Evolutionary conservation across 1,140 invertebrate species (phyloP).

Genomic region (Orchesella cincta): DNA sequence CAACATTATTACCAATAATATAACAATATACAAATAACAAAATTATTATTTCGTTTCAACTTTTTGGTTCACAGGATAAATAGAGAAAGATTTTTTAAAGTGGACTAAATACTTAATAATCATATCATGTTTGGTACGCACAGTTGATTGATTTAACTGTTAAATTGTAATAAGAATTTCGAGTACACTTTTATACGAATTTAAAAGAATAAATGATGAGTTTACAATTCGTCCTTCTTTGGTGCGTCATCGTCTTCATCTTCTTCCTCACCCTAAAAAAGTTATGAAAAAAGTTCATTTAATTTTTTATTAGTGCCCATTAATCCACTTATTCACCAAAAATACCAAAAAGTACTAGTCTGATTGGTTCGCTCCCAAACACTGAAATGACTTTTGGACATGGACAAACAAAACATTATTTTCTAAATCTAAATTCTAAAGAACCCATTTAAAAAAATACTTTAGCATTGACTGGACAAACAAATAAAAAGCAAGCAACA

Average conservation of each 20-base stretch:
- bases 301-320: not conserved
- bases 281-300: slow-evolving; percentile 13
- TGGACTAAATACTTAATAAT: no score
- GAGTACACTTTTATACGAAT: no score
- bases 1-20: no score
- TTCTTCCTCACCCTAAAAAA: slow-evolving; percentile 61
- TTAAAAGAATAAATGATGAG: slow-evolving; percentile 5
- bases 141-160: no score
- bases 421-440: not conserved
- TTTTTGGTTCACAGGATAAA: no score
- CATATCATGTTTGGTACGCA: no score
- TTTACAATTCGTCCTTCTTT: slow-evolving; percentile 70
- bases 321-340: not conserved
- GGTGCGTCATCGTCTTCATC: slow-evolving; percentile 68
- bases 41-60: no score
- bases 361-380: not conserved
- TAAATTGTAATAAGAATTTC: no score
- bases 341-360: slow-evolving; percentile 1
- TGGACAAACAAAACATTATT: not conserved
- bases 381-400: not conserved
- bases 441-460: not conserved
- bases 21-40: no score
- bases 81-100: no score
- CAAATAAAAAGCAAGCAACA: not conserved
- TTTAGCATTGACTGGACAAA: no score